These are phyloP conservation scores for Amblyopsis hoosieri DNA, from an alignment of 2,797 vertebrate genomes.

Conservation along the genomic window DNA sequence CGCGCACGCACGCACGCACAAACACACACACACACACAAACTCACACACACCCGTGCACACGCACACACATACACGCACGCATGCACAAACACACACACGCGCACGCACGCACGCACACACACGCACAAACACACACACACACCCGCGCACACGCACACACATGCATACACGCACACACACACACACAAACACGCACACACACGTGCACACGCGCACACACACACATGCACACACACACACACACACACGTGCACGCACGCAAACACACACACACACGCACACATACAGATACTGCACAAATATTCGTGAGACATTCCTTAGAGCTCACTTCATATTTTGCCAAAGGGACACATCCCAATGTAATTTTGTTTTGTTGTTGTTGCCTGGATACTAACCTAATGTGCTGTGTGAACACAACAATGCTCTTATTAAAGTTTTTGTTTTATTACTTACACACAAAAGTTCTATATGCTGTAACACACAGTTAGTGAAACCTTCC, in stretches of 20 bases:
- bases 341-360: slow-evolving; percentile 33
- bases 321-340: slow-evolving; percentile 37
- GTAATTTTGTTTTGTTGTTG: slow-evolving; percentile 29
- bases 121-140: too few relatives aligned
- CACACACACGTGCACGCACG: slow-evolving; percentile 17
- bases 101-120: too few relatives aligned
- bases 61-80: too few relatives aligned
- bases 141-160: slow-evolving; percentile 18
- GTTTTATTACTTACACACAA: not conserved
- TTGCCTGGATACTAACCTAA: slow-evolving; percentile 60
- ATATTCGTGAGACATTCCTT: slow-evolving; percentile 48
- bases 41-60: too few relatives aligned
- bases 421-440: not conserved
- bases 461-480: too few relatives aligned
- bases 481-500: too few relatives aligned
- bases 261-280: not conserved
- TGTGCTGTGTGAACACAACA: slow-evolving; percentile 19
- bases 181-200: too few relatives aligned
- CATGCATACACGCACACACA: slow-evolving; percentile 11
- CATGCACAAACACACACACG: too few relatives aligned
- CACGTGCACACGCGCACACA: too few relatives aligned
- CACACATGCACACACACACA: not conserved
- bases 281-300: slow-evolving; percentile 22
- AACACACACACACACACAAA: too few relatives aligned
- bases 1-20: slow-evolving; percentile 11